These are phyloP conservation scores for Pygocentrus nattereri DNA, from an alignment of 2,797 vertebrate genomes.

Conservation along the genomic window DNA sequence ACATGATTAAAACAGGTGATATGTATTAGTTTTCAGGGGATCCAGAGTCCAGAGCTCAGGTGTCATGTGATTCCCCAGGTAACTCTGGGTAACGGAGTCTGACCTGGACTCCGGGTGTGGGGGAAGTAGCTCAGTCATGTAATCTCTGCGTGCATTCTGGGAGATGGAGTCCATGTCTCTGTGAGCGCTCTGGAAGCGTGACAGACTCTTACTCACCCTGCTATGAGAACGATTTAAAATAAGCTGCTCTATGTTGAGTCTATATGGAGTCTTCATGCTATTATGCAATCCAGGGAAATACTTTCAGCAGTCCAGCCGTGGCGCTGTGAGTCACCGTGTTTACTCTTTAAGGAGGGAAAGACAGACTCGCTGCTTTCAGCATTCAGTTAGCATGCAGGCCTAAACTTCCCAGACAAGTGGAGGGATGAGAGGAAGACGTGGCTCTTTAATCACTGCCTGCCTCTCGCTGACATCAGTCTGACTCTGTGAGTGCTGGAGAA, in stretches of 20 bases:
- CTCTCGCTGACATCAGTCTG: not conserved
- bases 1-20: no score
- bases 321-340: not conserved
- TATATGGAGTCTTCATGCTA: not conserved
- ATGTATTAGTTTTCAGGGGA: no score
- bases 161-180: no score
- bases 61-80: no score
- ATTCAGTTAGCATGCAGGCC: not conserved
- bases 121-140: no score
- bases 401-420: conserved; percentile 1
- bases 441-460: conserved; percentile 18
- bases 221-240: not conserved
- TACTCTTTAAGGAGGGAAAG: not conserved
- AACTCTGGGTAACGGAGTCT: no score
- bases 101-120: no score
- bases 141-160: no score
- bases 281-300: not conserved
- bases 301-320: not conserved
- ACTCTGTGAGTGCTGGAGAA: not conserved
- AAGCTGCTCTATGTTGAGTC: not conserved
- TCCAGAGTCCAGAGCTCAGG: no score
- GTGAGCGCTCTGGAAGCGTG: no score
- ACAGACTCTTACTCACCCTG: not conserved
- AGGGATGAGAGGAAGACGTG: not conserved
- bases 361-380: conserved; percentile 1